These are phyloP conservation scores for Drosophila tripunctata DNA, from an alignment of 2,888 invertebrate genomes.

Conservation along the genomic window DNA sequence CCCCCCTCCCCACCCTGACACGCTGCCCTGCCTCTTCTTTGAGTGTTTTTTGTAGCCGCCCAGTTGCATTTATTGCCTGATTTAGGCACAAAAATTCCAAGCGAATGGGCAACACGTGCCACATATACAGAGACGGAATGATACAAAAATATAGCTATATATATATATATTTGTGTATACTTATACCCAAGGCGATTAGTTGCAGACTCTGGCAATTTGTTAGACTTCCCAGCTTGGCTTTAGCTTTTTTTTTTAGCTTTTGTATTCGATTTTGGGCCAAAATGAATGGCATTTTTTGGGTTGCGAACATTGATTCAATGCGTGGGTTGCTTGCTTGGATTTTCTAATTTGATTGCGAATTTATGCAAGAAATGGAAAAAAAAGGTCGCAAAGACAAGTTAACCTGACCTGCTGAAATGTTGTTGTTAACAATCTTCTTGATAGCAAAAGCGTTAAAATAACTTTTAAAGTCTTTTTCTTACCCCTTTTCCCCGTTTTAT, in stretches of 20 bases:
- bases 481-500: neutral
- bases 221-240: slow-evolving; percentile 31
- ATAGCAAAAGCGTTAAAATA: neutral
- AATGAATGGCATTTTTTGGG: slow-evolving; percentile 28
- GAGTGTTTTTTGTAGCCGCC: slow-evolving; percentile 41
- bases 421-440: neutral
- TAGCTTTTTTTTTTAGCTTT: slow-evolving; percentile 9
- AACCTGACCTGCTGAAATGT: slow-evolving; percentile 11
- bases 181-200: slow-evolving; percentile 55
- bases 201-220: slow-evolving; percentile 48
- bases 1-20: neutral
- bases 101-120: slow-evolving; percentile 32
- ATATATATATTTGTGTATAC: neutral
- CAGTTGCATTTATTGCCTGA: slow-evolving; percentile 56
- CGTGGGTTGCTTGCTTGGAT: too few species aligned
- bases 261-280: slow-evolving; percentile 10
- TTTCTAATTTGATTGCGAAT: slow-evolving; percentile 11
- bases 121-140: neutral
- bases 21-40: neutral
- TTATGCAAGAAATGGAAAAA: slow-evolving; percentile 23
- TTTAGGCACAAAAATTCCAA: slow-evolving; percentile 35
- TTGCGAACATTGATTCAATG: slow-evolving; percentile 19
- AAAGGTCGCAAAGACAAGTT: slow-evolving; percentile 17
- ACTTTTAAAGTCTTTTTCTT: neutral
- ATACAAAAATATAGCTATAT: too few species aligned